phyloP scores from a whole-genome alignment of 2,888 invertebrate species.

The Agonum fuliginosum region DNA sequence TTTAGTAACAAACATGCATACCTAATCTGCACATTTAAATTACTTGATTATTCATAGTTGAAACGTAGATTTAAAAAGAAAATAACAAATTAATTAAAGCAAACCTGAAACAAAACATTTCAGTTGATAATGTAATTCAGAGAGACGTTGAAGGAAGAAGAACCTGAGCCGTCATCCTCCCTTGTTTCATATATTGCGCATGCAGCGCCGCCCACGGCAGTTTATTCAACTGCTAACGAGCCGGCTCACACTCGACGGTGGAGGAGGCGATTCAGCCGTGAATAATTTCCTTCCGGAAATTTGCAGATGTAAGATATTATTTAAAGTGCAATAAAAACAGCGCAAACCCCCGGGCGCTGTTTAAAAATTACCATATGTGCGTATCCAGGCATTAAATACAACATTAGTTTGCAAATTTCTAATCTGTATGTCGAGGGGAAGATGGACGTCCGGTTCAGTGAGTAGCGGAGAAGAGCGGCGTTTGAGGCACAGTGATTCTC shows the following conservation, averaged over 20 bases:
- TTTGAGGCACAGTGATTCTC: not conserved
- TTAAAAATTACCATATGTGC: conserved; percentile 59
- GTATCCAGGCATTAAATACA: conserved; percentile 58
- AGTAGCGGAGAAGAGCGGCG: not conserved
- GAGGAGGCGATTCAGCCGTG: conserved; percentile 43
- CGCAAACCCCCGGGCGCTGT: conserved; percentile 43
- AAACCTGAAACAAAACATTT: not conserved
- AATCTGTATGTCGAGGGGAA: conserved; percentile 53
- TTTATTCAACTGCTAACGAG: conserved; percentile 46
- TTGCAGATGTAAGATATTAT: conserved; percentile 60
- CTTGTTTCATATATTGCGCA: not conserved
- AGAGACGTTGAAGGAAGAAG: too few species aligned
- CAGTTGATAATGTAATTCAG: too few species aligned
- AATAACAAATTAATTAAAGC: conserved; percentile 15
- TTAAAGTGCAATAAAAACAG: conserved; percentile 58
- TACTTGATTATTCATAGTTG: conserved; percentile 4
- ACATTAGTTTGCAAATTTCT: conserved; percentile 59
- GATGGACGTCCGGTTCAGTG: not conserved
- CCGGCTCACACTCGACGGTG: not conserved
- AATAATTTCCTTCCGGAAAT: conserved; percentile 59
- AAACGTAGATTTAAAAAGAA: not conserved
- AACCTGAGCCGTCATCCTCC: too few species aligned
- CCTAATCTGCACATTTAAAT: conserved; percentile 11
- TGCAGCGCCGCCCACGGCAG: conserved; percentile 13
- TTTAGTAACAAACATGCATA: not conserved